These are phyloP conservation scores for Drosophila pegasa DNA, from an alignment of 2,888 invertebrate species.

Conservation along the genomic window DNA sequence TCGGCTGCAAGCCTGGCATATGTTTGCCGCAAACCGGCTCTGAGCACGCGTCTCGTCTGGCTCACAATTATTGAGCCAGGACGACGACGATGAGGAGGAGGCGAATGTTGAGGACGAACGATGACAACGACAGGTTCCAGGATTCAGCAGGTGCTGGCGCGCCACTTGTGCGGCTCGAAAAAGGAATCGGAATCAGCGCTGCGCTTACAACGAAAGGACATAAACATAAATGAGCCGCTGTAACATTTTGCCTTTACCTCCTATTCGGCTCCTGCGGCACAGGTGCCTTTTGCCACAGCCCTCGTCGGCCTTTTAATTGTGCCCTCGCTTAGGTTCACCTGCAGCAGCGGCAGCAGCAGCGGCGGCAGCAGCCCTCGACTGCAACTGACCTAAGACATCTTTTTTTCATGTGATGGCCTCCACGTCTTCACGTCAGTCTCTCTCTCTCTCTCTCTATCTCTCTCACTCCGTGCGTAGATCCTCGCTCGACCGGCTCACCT, in stretches of 20 bases:
- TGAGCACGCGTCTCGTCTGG: constrained; percentile 77
- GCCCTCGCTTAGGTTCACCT: constrained; percentile 69
- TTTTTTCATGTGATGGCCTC: constrained; percentile 80
- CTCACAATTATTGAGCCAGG: constrained; percentile 76
- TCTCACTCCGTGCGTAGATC: constrained; percentile 13
- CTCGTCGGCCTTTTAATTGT: constrained; percentile 71
- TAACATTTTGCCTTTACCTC: constrained; percentile 61
- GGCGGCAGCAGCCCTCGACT: constrained; percentile 21
- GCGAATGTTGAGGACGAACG: constrained; percentile 14
- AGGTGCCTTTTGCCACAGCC: constrained; percentile 72
- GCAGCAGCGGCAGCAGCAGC: constrained; percentile 46
- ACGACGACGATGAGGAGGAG: constrained; percentile 45
- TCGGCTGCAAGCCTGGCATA: constrained; percentile 63
- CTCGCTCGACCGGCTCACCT: constrained; percentile 55
- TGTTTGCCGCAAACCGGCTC: constrained; percentile 72
- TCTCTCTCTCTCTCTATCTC: neutral
- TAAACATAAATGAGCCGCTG: constrained; percentile 80
- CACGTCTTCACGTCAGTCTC: constrained; percentile 34
- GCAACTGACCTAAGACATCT: constrained; percentile 83
- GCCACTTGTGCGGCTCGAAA: constrained; percentile 61
- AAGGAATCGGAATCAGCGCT: constrained; percentile 77
- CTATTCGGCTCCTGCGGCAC: constrained; percentile 41
- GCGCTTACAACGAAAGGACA: constrained; percentile 78
- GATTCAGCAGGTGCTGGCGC: constrained; percentile 76
- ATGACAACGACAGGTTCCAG: constrained; percentile 74